Evolutionary conservation across 2,113 vertebrate genomes (phyloP).

Genomic region (Petrocephalus zakoni): DNA sequence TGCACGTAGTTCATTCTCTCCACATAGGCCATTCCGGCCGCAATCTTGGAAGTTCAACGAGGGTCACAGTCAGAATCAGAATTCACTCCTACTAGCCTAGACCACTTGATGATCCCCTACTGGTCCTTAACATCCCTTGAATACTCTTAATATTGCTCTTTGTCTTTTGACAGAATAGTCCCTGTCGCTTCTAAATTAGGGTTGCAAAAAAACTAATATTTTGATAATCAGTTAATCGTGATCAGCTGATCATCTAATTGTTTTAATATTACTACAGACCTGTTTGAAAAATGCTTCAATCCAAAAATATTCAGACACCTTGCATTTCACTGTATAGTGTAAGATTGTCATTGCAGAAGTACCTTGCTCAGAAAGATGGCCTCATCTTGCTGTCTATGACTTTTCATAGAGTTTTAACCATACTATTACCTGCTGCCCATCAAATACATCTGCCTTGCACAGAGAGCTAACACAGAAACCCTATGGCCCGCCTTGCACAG

Average conservation of each 20-base stretch:
- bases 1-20: slow-evolving; percentile 98
- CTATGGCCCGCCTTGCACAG: no score
- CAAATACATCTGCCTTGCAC: background rate
- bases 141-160: background rate
- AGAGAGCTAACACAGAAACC: background rate
- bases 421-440: background rate
- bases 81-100: background rate
- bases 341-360: background rate
- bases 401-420: background rate
- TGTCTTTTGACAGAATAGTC: background rate
- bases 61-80: background rate
- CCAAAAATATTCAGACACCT: background rate
- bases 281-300: background rate
- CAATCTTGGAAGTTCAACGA: slow-evolving; percentile 65
- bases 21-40: slow-evolving; percentile 93
- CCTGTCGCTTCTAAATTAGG: background rate
- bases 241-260: background rate
- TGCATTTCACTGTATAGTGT: background rate
- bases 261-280: background rate
- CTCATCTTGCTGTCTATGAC: background rate
- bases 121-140: background rate
- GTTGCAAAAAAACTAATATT: background rate
- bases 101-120: background rate
- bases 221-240: background rate
- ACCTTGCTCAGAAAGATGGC: background rate